Base-by-base conservation (phyloP, 1,140 invertebrate species). In the Bactericera cockerelli region DNA sequence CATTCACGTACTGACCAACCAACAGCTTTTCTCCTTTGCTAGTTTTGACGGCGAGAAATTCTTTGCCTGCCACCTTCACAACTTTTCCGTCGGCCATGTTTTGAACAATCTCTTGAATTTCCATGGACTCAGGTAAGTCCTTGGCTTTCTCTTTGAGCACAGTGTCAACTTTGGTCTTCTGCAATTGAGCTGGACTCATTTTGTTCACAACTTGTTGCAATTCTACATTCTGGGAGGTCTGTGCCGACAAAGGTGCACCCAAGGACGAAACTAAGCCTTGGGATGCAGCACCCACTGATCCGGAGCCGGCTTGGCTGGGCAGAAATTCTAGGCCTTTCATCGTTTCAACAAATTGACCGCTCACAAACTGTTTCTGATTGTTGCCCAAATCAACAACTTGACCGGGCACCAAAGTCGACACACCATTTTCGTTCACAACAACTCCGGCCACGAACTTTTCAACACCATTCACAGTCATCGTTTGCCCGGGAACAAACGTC, bases 321-420 rank as follows among this genome's bases (percentile, higher is more conserved):
- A 49, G 3, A n/a, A 49, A 49, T 49, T 49, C 42, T 19, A 49
- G 42, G 22, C 42, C 42, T 16, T 49, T 49, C 42, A 49, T 49
- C 4, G 42, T 67, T 71, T 83, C 76, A 26, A 84, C 74, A 65
- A 83, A 83, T 67, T 82, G 79, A 10, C 82, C 83, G n/a, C 82
- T 80, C 56, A 87, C 76, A 25, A 87, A 73, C 31, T 78, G 71
- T n/a, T 81, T 80, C 0, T 73, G 68, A 22, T 81, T 81, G 62
- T 81, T 73, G 53, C 78, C 74, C 1, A 81, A 82, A 53, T 81
- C 75, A 38, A 84, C 72, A 26, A 77, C 79, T 33, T 79, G 77
- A 4, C 82, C 82, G 16, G 81, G 76, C 22, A 83, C 67, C 65
- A 86, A 84, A 65, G 75, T 70, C 24, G 71, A 60, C 36, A 70